A percentile compares a stretch with the other conserved stretches of the same genome.
Conservation (phyloP, 2,888 invertebrate genomes). For the Oscheius sp. region DNA sequence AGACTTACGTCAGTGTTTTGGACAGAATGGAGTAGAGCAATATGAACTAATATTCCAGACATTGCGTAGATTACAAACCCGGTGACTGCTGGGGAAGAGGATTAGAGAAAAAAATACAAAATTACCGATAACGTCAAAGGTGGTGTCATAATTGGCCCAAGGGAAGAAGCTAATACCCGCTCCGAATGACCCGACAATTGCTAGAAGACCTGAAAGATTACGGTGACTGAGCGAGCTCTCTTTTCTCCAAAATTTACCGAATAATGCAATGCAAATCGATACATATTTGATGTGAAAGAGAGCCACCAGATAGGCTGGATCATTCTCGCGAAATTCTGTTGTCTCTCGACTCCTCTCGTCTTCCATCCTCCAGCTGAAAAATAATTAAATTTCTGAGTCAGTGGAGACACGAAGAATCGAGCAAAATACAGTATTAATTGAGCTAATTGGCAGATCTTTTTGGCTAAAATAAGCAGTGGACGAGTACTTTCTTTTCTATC, state of each 20-base stretch:
- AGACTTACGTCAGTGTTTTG: constrained; percentile 24
- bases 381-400: background rate
- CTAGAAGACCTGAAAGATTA: constrained; percentile 9
- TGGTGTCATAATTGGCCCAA: constrained; percentile 22
- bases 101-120: too few relatives aligned
- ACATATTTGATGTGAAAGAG: constrained; percentile 25
- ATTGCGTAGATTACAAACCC: constrained; percentile 27
- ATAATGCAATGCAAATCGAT: constrained; percentile 8
- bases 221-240: background rate
- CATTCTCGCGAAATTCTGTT: constrained; percentile 29
- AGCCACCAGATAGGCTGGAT: constrained; percentile 9
- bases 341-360: constrained; percentile 18
- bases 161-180: constrained; percentile 26
- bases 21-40: constrained; percentile 9
- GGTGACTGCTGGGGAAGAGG: constrained; percentile 3
- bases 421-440: too few relatives aligned
- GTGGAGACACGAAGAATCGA: background rate
- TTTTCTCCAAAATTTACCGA: background rate
- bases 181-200: constrained; percentile 19
- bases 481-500: too few relatives aligned
- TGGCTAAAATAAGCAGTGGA: too few relatives aligned
- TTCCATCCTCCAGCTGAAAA: background rate
- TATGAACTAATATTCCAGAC: constrained; percentile 15
- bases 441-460: too few relatives aligned
- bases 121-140: constrained; percentile 23